Conservation (phyloP, 2,113 vertebrate genomes). For the Nanorana parkeri region DNA sequence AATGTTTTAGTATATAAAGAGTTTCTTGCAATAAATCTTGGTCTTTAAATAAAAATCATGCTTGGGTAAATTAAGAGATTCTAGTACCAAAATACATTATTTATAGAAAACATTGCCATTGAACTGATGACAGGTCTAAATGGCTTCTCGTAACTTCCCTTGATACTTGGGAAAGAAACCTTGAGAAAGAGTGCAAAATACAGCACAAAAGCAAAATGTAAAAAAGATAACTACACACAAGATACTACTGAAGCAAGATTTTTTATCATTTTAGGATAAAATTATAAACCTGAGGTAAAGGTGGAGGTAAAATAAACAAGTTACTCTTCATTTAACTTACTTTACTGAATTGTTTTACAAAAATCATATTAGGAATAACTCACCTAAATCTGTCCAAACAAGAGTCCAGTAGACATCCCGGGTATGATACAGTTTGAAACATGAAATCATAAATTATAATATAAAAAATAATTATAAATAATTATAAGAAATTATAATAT, state of each 20-base stretch:
- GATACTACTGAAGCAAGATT: background rate
- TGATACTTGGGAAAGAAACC: conserved; percentile 43
- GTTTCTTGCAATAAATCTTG: background rate
- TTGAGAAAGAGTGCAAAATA: conserved; percentile 56
- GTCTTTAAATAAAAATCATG: background rate
- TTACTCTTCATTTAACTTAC: background rate
- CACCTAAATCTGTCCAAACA: too few species aligned
- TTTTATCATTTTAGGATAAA: conserved; percentile 13
- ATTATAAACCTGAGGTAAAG: background rate
- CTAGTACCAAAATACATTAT: background rate
- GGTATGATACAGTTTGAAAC: too few species aligned
- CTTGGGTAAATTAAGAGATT: conserved; percentile 9
- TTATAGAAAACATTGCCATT: conserved; percentile 27
- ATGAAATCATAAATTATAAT: too few species aligned
- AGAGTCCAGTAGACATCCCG: too few species aligned
- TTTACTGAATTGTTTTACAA: background rate
- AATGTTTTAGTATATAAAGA: background rate
- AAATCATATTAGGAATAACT: too few species aligned
- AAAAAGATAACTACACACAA: conserved; percentile 8
- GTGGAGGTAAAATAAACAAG: background rate
- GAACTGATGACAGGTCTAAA: conserved; percentile 53
- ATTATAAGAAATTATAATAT: too few species aligned
- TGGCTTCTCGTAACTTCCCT: conserved; percentile 48
- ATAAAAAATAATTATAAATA: too few species aligned
- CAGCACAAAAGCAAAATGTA: conserved; percentile 37